phyloP scores from a whole-genome alignment of 2,797 vertebrate genomes.

The Phalloptychus januarius region DNA sequence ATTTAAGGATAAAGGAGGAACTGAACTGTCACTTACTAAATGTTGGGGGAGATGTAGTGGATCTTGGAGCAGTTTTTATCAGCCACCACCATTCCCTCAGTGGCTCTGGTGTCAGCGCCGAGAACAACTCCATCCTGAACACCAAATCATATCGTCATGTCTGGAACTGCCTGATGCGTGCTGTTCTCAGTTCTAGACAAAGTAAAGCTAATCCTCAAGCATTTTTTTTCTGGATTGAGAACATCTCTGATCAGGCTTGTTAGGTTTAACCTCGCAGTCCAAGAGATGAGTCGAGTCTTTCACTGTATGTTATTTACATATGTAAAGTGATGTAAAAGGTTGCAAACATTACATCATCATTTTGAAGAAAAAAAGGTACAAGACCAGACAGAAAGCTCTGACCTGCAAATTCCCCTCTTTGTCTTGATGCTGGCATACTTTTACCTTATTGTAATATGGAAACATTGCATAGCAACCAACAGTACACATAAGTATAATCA shows the following conservation, averaged over 20 bases:
- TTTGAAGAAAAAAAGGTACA: background rate
- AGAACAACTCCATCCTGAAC: constrained; percentile 88
- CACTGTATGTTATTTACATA: background rate
- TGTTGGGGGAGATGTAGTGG: constrained; percentile 96
- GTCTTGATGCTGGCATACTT: background rate
- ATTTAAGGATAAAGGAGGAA: background rate
- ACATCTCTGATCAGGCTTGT: background rate
- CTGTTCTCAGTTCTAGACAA: background rate
- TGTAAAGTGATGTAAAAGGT: background rate
- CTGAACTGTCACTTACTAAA: constrained; percentile 87
- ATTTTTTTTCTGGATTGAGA: background rate
- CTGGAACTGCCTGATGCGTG: background rate
- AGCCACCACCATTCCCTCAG: constrained; percentile 95
- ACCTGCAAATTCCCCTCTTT: background rate
- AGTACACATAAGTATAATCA: too few species aligned
- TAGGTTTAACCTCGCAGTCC: background rate
- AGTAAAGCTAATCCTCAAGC: too few species aligned
- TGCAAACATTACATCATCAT: background rate
- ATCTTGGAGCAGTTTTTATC: constrained; percentile 99
- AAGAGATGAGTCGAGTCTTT: background rate
- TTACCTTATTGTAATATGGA: background rate
- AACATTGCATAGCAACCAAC: background rate
- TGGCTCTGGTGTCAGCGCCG: constrained; percentile 95
- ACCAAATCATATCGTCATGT: constrained; percentile 18
- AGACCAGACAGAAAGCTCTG: background rate